Conservation (phyloP, 2,113 vertebrate genomes). For the Gallinago jamesoni region DNA sequence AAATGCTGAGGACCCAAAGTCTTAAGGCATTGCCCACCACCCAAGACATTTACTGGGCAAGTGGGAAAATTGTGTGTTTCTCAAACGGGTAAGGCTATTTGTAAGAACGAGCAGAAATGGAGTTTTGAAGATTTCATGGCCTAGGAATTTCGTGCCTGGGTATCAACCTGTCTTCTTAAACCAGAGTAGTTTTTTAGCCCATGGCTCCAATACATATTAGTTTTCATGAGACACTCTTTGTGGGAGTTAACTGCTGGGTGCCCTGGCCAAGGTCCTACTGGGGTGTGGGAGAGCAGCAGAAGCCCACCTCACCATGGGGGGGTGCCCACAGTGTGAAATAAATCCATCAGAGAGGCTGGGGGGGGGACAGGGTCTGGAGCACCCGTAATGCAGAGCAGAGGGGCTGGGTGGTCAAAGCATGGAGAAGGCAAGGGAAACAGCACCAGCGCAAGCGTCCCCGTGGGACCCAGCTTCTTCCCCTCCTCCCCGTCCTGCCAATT, state of each 20-base stretch:
- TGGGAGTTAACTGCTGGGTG: neutral
- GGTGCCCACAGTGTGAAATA: neutral
- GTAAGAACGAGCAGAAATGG: neutral
- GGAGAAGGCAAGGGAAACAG: neutral
- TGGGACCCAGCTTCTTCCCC: neutral
- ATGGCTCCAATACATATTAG: neutral
- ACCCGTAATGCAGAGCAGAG: neutral
- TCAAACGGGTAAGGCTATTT: neutral
- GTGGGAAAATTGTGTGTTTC: neutral
- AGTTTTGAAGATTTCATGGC: neutral
- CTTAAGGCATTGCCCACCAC: neutral
- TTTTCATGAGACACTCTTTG: neutral
- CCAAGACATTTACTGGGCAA: neutral
- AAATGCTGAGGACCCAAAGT: neutral
- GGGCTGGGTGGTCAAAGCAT: neutral
- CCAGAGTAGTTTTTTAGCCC: neutral
- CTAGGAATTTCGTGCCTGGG: neutral
- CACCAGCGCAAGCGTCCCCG: fast-evolving
- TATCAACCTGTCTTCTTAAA: neutral
- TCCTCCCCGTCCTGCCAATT: neutral
- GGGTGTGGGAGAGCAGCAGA: neutral
- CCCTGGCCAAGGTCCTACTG: neutral
- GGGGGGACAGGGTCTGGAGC: neutral
- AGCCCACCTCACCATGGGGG: neutral
- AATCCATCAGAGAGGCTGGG: neutral